Base-by-base conservation (phyloP, 2,888 invertebrate species). In the Dione juno region DNA sequence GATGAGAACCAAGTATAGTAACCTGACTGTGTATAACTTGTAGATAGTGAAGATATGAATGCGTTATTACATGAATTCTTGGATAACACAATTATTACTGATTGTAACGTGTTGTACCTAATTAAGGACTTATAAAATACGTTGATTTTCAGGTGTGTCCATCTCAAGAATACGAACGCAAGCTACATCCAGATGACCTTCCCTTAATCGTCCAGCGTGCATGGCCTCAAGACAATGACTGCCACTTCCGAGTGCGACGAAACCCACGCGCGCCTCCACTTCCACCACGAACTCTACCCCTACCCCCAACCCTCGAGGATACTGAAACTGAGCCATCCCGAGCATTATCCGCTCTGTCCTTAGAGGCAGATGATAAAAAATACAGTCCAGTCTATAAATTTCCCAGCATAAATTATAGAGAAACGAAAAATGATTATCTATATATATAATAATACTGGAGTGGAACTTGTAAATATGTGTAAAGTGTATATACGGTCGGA, bases 131-230 rank as follows among this genome's bases (percentile, higher is more conserved):
- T 3, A 28, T 3, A 28, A 28, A 3, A 28, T 28, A n/a, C 28
- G 0, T 28, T 3, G 3, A 13, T 11, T 59, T 71, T 10, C 85
- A 95, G 95, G 95, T 95, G 37, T 95, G 95, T 80, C 95, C 96
- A 74, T 96, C 96, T 9, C 96, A 97, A 86, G 97, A 97, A 86
- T 97, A 97, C 88, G 97, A 98, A 87, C 94, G 98, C 70, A 97
- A 97, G 89, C 89, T 98, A 48, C 97, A 98, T 87, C 97, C 97
- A 0, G 97, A 97, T 78, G 98, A 98, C 86, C 94, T 96, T 74
- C 97, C 98, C 0, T 92, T 98, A 35, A 94, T 95, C 78, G 97
- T 97, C 43, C 97, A 97, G 85, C 95, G 96, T 77, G 94, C 95
- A 11, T 96, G 96, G 95, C 94, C 95, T 70, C 88, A 95, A 9